These are phyloP conservation scores for Hydra vulgaris DNA, from an alignment of 30 jellyfish, hydroid and myxozoan genomes.

Conservation along the genomic window DNA sequence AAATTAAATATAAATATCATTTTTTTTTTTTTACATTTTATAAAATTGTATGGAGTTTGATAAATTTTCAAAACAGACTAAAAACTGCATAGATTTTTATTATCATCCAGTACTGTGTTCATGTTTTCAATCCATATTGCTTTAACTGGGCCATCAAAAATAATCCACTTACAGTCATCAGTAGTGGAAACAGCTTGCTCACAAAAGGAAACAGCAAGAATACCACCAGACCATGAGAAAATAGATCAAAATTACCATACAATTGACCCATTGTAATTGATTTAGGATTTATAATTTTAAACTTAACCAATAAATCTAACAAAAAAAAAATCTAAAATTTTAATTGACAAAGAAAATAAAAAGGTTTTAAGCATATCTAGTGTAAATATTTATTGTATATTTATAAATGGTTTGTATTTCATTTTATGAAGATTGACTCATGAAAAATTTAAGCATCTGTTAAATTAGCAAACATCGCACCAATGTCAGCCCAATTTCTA, in stretches of 20 bases:
- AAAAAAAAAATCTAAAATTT: not conserved
- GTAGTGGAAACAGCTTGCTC: conserved; percentile 83
- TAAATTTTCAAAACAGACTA: no score
- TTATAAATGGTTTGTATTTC: no score
- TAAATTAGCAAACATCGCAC: no score
- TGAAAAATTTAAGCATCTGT: no score
- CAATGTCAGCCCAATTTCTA: no score
- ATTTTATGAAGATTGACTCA: no score
- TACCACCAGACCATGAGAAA: conserved; percentile 97
- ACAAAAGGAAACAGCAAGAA: conserved; percentile 72
- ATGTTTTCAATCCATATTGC: conserved; percentile 96
- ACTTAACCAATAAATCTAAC: conserved; percentile 46
- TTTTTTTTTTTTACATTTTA: no score
- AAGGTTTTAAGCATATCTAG: no score
- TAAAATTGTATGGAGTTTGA: no score
- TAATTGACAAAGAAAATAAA: no score
- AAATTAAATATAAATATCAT: no score
- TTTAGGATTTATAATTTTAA: conserved; percentile 87
- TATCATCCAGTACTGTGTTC: conserved; percentile 95
- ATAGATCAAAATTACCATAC: conserved; percentile 86
- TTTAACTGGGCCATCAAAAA: conserved; percentile 93
- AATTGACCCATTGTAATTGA: conserved; percentile 89
- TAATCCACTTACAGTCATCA: conserved; percentile 81
- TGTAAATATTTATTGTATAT: no score
- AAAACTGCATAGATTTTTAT: conserved; percentile 49